Percentiles rank a stretch among this genome's conserved stretches.
phyloP scores from a whole-genome alignment of 2,888 invertebrate genomes.

The Ichneumoninae sp. region DNA sequence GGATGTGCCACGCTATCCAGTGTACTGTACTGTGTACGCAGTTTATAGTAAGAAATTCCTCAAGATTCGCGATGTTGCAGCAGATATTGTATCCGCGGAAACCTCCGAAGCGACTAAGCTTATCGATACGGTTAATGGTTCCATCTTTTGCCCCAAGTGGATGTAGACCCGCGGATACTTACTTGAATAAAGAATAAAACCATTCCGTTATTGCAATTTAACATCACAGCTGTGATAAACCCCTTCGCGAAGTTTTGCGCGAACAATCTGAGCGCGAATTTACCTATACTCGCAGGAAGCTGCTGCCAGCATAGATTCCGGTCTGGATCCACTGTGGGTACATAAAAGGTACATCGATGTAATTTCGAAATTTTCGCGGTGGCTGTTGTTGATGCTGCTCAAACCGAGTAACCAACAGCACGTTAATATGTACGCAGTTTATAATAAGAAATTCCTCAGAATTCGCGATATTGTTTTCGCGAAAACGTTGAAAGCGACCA shows the following conservation, averaged over 20 bases:
- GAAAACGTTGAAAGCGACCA: not conserved
- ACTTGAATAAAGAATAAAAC: too few relatives aligned
- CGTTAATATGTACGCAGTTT: not conserved
- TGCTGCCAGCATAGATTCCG: not conserved
- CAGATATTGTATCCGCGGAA: conserved; percentile 10
- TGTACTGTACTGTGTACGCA: not conserved
- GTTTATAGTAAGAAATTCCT: not conserved
- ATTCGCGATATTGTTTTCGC: conserved; percentile 1
- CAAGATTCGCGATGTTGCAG: not conserved
- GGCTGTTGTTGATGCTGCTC: not conserved
- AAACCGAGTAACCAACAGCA: not conserved
- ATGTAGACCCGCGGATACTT: too few relatives aligned
- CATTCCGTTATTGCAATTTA: too few relatives aligned
- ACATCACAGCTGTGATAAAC: too few relatives aligned
- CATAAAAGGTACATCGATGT: not conserved
- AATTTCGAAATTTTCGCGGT: not conserved
- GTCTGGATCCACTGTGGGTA: not conserved
- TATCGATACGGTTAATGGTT: not conserved
- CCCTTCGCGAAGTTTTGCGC: too few relatives aligned
- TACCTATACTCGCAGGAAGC: not conserved
- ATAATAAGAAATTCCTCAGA: not conserved
- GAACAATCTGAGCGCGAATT: too few relatives aligned
- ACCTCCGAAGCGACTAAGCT: not conserved
- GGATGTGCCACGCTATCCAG: conserved; percentile 36
- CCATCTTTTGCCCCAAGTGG: not conserved